phyloP scores from a whole-genome alignment of 2,888 invertebrate genomes.

The Euplexia lucipara region DNA sequence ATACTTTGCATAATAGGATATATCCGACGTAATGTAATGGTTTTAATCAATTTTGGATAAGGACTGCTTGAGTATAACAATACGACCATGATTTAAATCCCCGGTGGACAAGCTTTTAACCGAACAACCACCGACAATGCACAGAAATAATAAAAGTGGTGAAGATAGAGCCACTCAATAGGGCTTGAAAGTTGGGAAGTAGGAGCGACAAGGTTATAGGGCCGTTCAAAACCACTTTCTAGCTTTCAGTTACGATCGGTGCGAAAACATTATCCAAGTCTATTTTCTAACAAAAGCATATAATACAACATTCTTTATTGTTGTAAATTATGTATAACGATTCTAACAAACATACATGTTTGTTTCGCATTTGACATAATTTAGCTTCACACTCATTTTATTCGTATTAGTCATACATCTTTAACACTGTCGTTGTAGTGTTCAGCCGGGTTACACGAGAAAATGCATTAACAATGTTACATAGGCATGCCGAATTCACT shows the following conservation, averaged over 20 bases:
- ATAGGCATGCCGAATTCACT: slow-evolving; percentile 69
- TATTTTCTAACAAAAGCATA: neutral
- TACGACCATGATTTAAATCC: too few species aligned
- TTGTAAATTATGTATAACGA: slow-evolving; percentile 3
- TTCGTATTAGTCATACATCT: slow-evolving; percentile 63
- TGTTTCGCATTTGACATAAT: slow-evolving; percentile 41
- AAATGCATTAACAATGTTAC: slow-evolving; percentile 71
- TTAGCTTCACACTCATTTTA: slow-evolving; percentile 57
- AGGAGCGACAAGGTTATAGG: slow-evolving; percentile 35
- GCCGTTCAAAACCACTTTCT: slow-evolving; percentile 39
- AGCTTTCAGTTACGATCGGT: slow-evolving; percentile 19
- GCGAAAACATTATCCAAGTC: slow-evolving; percentile 6
- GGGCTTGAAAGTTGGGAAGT: slow-evolving; percentile 31
- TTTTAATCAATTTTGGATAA: neutral
- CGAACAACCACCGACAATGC: neutral
- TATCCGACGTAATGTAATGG: neutral
- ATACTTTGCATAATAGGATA: neutral
- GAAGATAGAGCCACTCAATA: slow-evolving; percentile 24
- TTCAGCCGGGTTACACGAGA: slow-evolving; percentile 67
- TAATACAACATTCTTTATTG: slow-evolving; percentile 10
- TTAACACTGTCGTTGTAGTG: slow-evolving; percentile 61
- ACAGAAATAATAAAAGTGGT: neutral
- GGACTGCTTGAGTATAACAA: too few species aligned
- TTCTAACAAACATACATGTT: slow-evolving; percentile 11
- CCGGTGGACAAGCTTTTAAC: neutral